Percentiles rank a stretch among this genome's conserved stretches.
Conservation (phyloP, 2,113 vertebrate species). For the Colinus virginianus region DNA sequence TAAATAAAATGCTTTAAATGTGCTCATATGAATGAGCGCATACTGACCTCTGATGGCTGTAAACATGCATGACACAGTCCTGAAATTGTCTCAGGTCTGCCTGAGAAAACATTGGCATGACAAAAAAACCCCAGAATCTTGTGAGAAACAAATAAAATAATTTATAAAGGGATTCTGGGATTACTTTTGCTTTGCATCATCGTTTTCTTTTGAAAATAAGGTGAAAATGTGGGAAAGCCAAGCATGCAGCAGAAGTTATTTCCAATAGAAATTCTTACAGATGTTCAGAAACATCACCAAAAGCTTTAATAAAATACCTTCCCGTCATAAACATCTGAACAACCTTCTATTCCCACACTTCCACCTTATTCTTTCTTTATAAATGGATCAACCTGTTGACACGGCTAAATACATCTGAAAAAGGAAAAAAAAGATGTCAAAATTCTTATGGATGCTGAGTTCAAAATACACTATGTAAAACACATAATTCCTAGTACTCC, state of each 20-base stretch:
- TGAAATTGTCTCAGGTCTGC: neutral
- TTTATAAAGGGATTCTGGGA: neutral
- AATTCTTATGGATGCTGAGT: neutral
- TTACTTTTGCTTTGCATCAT: neutral
- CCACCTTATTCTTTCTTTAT: neutral
- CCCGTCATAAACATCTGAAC: no score
- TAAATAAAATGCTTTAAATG: neutral
- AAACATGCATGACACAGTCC: neutral
- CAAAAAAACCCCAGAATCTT: neutral
- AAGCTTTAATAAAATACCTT: neutral
- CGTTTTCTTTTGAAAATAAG: neutral
- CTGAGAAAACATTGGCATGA: neutral
- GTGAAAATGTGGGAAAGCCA: neutral
- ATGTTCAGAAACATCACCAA: neutral
- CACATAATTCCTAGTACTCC: neutral
- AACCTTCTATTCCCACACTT: no score
- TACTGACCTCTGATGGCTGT: constrained; percentile 72
- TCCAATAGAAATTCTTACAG: neutral
- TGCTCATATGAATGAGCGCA: neutral
- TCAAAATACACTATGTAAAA: neutral
- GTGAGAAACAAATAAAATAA: neutral
- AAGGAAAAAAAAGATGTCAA: neutral
- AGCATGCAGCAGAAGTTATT: neutral
- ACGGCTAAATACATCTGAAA: neutral
- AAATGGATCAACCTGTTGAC: neutral